These are phyloP conservation scores for Drosophila tsacasi DNA, from an alignment of 1,140 invertebrate species.

Conservation along the genomic window DNA sequence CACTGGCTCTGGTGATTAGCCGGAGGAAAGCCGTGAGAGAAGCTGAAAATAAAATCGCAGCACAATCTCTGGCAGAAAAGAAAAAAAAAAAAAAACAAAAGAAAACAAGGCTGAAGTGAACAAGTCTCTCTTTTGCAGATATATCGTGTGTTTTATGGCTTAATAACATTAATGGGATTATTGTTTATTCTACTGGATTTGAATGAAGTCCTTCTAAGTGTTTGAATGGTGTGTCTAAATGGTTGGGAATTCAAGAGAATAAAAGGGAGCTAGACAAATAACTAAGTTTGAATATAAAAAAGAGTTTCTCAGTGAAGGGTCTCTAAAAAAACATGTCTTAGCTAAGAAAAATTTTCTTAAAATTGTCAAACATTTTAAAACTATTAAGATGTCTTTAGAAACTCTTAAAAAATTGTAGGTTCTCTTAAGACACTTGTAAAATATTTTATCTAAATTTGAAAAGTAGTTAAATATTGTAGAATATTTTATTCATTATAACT, in stretches of 20 bases:
- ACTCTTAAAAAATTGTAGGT: no score
- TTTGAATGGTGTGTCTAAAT: constrained; percentile 7
- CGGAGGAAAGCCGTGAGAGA: background rate
- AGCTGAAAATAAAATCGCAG: constrained; percentile 14
- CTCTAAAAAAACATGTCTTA: no score
- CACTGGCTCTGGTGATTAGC: constrained; percentile 19
- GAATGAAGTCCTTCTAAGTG: constrained; percentile 4
- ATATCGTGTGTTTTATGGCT: constrained; percentile 17
- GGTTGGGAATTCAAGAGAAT: background rate
- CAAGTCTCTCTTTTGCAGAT: background rate
- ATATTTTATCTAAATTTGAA: no score
- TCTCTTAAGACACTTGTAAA: no score
- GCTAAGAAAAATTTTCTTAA: no score
- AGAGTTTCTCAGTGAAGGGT: no score
- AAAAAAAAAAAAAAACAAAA: background rate
- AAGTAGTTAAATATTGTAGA: no score
- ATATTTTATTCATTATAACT: no score
- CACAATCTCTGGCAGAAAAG: constrained; percentile 1
- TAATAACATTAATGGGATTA: constrained; percentile 15
- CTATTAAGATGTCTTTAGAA: no score
- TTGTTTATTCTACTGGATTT: constrained; percentile 12
- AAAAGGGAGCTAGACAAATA: no score
- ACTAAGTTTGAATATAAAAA: no score
- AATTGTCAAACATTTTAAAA: no score
- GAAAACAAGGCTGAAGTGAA: background rate